phyloP scores from a whole-genome alignment of 1,140 invertebrate species.

The Acarapis woodi region DNA sequence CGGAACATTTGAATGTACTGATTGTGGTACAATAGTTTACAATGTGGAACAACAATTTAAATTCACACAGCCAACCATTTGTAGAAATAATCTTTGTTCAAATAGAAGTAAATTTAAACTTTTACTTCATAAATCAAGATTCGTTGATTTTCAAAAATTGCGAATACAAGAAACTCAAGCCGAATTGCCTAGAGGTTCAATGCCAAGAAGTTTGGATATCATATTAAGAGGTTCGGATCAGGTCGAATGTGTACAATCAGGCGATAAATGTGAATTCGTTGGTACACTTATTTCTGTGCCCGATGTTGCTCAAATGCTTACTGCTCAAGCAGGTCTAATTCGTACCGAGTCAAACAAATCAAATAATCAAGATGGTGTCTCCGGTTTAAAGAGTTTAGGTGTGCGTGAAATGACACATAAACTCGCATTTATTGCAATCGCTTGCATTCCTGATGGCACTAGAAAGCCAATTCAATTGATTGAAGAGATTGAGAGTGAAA shows the following conservation, averaged over 20 bases:
- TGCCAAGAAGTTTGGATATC: constrained; percentile 79
- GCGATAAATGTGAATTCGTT: constrained; percentile 75
- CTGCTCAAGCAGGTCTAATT: constrained; percentile 5
- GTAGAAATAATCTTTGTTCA: constrained; percentile 72
- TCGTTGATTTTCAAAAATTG: constrained; percentile 97
- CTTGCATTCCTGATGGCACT: constrained; percentile 15
- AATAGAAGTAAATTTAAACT: constrained; percentile 68
- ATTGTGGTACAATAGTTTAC: constrained; percentile 77
- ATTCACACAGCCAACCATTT: constrained; percentile 44
- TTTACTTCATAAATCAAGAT: constrained; percentile 70
- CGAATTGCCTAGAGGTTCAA: constrained; percentile 80
- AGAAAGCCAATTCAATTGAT: constrained; percentile 1
- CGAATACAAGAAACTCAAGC: constrained; percentile 93
- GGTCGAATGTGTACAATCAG: constrained; percentile 81
- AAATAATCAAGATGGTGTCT: constrained; percentile 56
- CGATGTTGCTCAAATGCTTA: constrained; percentile 39
- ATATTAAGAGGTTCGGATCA: constrained; percentile 67
- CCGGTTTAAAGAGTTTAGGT: constrained; percentile 69
- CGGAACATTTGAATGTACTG: constrained; percentile 78
- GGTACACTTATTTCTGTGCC: constrained; percentile 92
- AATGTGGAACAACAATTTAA: constrained; percentile 98
- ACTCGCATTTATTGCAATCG: constrained; percentile 79
- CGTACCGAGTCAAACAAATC: constrained; percentile 4
- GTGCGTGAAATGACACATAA: constrained; percentile 83
- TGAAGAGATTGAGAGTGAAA: constrained; percentile 5